Evolutionary conservation across 1,140 invertebrate genomes (phyloP).

Genomic region (Rhopalosiphum padi): DNA sequence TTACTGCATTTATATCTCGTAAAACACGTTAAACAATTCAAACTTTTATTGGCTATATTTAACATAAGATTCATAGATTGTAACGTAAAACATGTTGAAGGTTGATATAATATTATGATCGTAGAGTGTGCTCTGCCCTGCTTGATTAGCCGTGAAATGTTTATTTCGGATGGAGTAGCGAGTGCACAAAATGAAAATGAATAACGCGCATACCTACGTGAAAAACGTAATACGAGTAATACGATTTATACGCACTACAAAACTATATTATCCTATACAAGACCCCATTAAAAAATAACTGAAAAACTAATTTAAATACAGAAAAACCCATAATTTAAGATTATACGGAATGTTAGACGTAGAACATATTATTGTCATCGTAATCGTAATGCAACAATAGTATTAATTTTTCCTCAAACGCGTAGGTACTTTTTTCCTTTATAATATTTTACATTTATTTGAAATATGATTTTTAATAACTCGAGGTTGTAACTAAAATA

Average conservation of each 20-base stretch:
- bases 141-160: background rate
- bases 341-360: background rate
- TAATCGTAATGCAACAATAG: background rate
- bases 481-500: background rate
- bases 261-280: background rate
- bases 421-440: background rate
- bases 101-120: background rate
- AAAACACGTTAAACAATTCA: background rate
- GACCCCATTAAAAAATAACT: background rate
- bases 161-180: background rate
- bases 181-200: background rate
- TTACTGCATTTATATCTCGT: background rate
- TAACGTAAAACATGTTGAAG: background rate
- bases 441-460: background rate
- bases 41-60: background rate
- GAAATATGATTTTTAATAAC: background rate
- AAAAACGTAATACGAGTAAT: background rate
- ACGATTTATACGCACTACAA: background rate
- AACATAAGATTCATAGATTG: background rate
- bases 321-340: background rate
- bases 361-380: background rate
- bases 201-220: background rate
- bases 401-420: background rate
- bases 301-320: background rate
- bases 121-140: background rate